Conservation (phyloP, 2,797 vertebrate genomes). For the Tenualosa ilisha region DNA sequence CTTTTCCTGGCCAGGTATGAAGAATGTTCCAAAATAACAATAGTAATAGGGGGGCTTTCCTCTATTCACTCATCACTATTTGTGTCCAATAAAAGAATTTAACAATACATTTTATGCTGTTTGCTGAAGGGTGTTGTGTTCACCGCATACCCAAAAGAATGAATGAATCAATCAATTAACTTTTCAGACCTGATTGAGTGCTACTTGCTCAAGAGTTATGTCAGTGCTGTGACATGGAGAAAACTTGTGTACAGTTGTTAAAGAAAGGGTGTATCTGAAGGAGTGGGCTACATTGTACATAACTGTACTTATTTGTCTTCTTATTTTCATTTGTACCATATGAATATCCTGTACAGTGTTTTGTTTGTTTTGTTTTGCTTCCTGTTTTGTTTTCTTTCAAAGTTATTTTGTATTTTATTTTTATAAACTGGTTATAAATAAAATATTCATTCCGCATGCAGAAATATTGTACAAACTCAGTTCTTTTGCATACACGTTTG, state of each 20-base stretch:
- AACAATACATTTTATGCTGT: conserved; percentile 10
- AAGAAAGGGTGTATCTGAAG: conserved; percentile 72
- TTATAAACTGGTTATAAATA: conserved; percentile 99
- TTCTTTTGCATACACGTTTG: background rate
- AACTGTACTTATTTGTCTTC: conserved; percentile 97
- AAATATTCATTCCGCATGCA: conserved; percentile 98
- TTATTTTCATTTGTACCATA: conserved; percentile 96
- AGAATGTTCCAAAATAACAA: conserved; percentile 13
- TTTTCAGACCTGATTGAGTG: conserved; percentile 50
- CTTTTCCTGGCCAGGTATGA: conserved; percentile 4
- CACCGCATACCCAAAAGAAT: conserved; percentile 6
- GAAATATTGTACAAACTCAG: conserved; percentile 56
- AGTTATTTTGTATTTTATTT: conserved; percentile 99
- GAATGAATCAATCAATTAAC: background rate
- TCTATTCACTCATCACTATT: background rate
- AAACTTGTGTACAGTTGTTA: conserved; percentile 68
- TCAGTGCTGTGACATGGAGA: conserved; percentile 73
- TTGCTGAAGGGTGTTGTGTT: conserved; percentile 18
- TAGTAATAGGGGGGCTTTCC: background rate
- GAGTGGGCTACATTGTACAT: conserved; percentile 86
- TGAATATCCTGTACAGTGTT: conserved; percentile 98
- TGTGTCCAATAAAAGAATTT: background rate
- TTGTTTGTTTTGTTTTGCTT: conserved; percentile 83
- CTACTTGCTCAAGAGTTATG: conserved; percentile 61
- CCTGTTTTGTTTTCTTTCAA: conserved; percentile 84